Base-by-base conservation (phyloP, 2,888 invertebrate genomes). In the Drosophila dives region DNA sequence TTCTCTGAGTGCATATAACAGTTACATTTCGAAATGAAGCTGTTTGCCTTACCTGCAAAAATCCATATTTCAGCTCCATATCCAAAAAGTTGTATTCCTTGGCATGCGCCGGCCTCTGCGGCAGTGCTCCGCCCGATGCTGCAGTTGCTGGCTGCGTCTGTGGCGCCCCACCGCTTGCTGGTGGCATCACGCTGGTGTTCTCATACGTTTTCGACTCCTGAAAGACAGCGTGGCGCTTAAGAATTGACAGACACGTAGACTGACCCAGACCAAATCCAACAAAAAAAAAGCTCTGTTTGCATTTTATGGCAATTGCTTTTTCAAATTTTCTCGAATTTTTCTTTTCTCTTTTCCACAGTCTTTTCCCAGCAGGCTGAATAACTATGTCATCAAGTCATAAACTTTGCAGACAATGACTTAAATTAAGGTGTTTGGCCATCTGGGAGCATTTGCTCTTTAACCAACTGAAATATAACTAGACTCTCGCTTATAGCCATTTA, bases 31-130 rank as follows among this genome's bases (percentile, higher is more conserved):
- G 15, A 15, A 32, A 60, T 36, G 26, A 4, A 51, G 66, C 64
- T 70, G 65, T 75, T 69, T 70, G 58, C 20, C 42, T 72, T 93
- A 98, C 98, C 96, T 99, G 99, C 73, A 98, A 94, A 79, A 99
- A 94, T 80, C 99, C 99, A 92, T 98, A 98, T 92, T 98, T 98
- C 78, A 98, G 95, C 93, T 99, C 99, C 87, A 98, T 96, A 92
- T 98, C 98, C 86, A 98, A 94, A 94, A 99, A 98, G 89, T 95
- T 95, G 93, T 98, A 97, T 91, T 98, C 97, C 92, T 96, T 95
- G 59, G 96, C 94, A 91, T 95, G 95, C 0, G 95, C 94, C 11
- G 96, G 95, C 49, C 95, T 94, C 64, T 93, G 94, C 70, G 92
- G 91, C 64, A 90, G 86, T 40, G 93, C 89, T 45, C 93, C 90